Percentiles rank a stretch among this genome's conserved stretches.
These are phyloP conservation scores for Polydrusus pterygomalis DNA, from an alignment of 2,888 invertebrate species.

Conservation along the genomic window DNA sequence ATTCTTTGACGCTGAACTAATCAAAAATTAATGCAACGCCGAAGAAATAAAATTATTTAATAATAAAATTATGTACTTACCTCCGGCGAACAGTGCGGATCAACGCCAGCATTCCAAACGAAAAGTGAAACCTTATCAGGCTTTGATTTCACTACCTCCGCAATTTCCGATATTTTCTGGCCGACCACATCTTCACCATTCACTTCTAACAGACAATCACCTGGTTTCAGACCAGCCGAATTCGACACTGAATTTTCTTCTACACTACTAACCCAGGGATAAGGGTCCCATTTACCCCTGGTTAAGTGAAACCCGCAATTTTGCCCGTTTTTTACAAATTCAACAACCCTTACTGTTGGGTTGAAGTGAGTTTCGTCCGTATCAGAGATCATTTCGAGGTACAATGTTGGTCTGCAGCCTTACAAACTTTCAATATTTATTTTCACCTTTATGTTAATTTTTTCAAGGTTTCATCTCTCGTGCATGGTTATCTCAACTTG, in stretches of 20 bases:
- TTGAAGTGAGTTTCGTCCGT: constrained; percentile 66
- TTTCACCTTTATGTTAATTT: constrained; percentile 66
- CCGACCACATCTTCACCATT: constrained; percentile 75
- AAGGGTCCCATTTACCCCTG: constrained; percentile 86
- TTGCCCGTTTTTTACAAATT: constrained; percentile 76
- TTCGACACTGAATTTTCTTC: constrained; percentile 78
- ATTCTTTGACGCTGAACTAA: constrained; percentile 6
- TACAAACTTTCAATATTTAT: constrained; percentile 61
- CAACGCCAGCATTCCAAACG: constrained; percentile 73
- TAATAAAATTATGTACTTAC: constrained; percentile 59
- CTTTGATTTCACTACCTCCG: constrained; percentile 72
- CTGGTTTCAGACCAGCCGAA: constrained; percentile 78
- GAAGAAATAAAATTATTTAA: background rate
- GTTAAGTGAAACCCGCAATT: constrained; percentile 83
- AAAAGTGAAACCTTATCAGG: constrained; percentile 71
- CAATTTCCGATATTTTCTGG: constrained; percentile 74
- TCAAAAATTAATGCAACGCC: background rate
- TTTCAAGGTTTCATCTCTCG: constrained; percentile 63
- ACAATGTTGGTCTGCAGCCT: constrained; percentile 57
- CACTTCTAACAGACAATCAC: constrained; percentile 82
- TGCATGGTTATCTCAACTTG: constrained; percentile 58
- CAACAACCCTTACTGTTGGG: constrained; percentile 70
- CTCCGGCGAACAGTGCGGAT: constrained; percentile 73
- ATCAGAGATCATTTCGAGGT: constrained; percentile 65
- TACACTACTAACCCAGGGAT: constrained; percentile 85